These are phyloP conservation scores for Drosophila longiperda DNA, from an alignment of 2,888 invertebrate genomes.

Conservation along the genomic window DNA sequence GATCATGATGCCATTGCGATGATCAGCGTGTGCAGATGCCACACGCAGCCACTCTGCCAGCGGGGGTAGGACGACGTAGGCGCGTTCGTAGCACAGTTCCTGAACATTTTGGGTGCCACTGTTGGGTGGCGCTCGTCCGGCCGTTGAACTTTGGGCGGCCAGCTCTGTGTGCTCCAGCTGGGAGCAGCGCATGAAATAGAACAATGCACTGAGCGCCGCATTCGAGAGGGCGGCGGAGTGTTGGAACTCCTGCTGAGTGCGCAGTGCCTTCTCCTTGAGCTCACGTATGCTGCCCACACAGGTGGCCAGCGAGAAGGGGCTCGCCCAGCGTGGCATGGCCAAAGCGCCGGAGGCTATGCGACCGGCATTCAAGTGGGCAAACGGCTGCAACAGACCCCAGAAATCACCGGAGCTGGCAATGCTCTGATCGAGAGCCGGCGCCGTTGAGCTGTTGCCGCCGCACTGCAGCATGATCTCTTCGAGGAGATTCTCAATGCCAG, in stretches of 20 bases:
- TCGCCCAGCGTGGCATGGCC: constrained; percentile 93
- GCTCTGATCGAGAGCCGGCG: constrained; percentile 92
- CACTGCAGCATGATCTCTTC: constrained; percentile 93
- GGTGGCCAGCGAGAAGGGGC: constrained; percentile 90
- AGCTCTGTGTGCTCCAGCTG: constrained; percentile 90
- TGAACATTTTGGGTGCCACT: constrained; percentile 85
- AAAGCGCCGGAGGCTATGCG: constrained; percentile 94
- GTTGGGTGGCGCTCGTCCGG: constrained; percentile 62
- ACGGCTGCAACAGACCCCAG: constrained; percentile 96
- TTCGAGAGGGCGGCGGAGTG: constrained; percentile 86
- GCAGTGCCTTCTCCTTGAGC: constrained; percentile 90
- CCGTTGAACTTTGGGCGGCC: constrained; percentile 71
- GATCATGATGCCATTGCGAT: constrained; percentile 90
- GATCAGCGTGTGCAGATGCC: constrained; percentile 92
- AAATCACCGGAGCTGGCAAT: constrained; percentile 94
- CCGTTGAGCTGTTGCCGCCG: constrained; percentile 88
- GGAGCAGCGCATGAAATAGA: constrained; percentile 96
- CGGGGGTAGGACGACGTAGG: constrained; percentile 94
- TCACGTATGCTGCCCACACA: constrained; percentile 94
- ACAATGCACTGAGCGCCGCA: constrained; percentile 91
- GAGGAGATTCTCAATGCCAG: constrained; percentile 94
- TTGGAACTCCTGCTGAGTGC: constrained; percentile 86
- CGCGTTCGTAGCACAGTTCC: constrained; percentile 93
- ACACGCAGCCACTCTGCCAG: constrained; percentile 96
- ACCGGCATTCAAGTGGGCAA: constrained; percentile 95